phyloP scores from a whole-genome alignment of 2,888 invertebrate species.

The Ischnura elegans region DNA sequence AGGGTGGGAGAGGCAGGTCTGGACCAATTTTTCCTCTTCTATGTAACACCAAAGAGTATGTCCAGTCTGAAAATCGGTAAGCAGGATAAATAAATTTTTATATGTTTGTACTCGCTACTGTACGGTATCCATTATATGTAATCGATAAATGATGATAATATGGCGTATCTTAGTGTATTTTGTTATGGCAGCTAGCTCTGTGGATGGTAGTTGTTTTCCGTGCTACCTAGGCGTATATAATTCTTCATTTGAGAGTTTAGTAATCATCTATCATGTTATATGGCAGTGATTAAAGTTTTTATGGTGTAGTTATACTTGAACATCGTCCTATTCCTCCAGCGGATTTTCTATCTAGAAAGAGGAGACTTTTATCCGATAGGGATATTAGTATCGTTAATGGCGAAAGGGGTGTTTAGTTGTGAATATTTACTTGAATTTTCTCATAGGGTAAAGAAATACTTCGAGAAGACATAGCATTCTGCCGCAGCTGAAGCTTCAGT shows the following conservation, averaged over 20 bases:
- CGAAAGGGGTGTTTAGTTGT: conserved; percentile 50
- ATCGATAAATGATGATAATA: conserved; percentile 67
- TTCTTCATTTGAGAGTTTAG: neutral
- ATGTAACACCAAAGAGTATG: conserved; percentile 78
- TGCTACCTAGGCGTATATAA: neutral
- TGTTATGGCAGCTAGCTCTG: conserved; percentile 59
- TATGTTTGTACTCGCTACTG: conserved; percentile 16
- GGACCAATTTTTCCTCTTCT: conserved; percentile 65
- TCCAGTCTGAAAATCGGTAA: conserved; percentile 83
- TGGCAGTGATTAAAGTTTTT: neutral
- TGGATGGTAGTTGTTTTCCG: conserved; percentile 41
- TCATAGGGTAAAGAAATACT: conserved; percentile 54
- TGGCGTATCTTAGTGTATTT: conserved; percentile 64
- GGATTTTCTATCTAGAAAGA: conserved; percentile 23
- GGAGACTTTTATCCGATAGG: conserved; percentile 59
- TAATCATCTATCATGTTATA: neutral
- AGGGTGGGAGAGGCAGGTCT: conserved; percentile 65
- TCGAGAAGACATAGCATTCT: conserved; percentile 61
- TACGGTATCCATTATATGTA: conserved; percentile 46
- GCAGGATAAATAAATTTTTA: conserved; percentile 72
- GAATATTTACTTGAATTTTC: conserved; percentile 62
- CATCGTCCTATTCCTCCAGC: neutral
- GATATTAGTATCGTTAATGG: conserved; percentile 56
- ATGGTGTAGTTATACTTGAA: neutral
- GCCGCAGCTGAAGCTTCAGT: conserved; percentile 65